Conservation (phyloP, 2,797 vertebrate genomes). For the Siniperca obscura region DNA sequence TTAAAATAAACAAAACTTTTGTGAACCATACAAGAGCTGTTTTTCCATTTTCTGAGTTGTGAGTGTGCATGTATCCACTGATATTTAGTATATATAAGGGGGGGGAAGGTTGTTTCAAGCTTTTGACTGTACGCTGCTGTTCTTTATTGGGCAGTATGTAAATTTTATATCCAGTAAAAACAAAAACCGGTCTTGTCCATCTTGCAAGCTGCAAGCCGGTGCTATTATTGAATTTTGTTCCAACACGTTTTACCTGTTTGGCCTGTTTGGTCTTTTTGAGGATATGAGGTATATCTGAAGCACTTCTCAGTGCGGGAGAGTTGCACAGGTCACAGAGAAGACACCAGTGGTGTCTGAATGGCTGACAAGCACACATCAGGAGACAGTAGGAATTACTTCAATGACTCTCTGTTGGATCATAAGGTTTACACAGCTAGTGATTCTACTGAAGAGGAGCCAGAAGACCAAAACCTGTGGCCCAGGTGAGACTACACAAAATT, state of each 20-base stretch:
- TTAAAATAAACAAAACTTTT: slow-evolving; percentile 80
- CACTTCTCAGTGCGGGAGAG: background rate
- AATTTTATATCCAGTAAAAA: background rate
- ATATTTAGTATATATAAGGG: background rate
- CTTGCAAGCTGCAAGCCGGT: background rate
- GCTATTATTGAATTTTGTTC: slow-evolving; percentile 6
- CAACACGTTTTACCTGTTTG: slow-evolving; percentile 70
- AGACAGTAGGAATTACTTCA: background rate
- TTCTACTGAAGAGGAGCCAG: background rate
- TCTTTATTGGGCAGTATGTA: background rate
- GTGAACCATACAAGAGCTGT: slow-evolving; percentile 54
- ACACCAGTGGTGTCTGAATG: slow-evolving; percentile 53
- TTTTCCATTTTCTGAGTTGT: background rate
- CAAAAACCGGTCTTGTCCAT: no score
- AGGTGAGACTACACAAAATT: slow-evolving; percentile 65
- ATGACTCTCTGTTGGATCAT: background rate
- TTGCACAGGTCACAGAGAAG: background rate
- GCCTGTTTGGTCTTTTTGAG: slow-evolving; percentile 49
- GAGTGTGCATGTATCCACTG: background rate
- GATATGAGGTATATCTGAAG: background rate
- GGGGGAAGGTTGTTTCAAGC: background rate
- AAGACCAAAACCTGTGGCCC: slow-evolving; percentile 62
- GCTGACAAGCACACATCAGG: slow-evolving; percentile 39
- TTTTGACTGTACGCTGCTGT: no score
- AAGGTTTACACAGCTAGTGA: background rate